Percentiles rank a stretch among this genome's conserved stretches.
phyloP scores from a whole-genome alignment of 2,888 invertebrate genomes.

The Frankliniella intonsa region DNA sequence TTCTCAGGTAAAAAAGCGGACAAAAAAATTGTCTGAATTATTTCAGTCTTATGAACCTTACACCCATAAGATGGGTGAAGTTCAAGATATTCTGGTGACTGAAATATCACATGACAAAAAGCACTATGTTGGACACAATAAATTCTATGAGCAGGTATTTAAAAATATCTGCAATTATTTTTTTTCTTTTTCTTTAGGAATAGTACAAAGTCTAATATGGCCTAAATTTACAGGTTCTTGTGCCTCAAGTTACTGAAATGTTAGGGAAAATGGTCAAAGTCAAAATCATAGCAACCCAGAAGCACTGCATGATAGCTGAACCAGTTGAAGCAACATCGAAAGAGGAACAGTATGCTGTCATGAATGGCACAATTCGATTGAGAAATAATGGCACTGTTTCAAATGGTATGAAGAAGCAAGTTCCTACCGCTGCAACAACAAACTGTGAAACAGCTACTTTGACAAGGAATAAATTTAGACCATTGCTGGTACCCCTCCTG shows the following conservation, averaged over 20 bases:
- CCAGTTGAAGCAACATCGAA: slow-evolving; percentile 47
- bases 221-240: slow-evolving; percentile 55
- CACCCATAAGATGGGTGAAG: slow-evolving; percentile 59
- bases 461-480: neutral
- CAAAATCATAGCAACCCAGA: slow-evolving; percentile 61
- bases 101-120: slow-evolving; percentile 88
- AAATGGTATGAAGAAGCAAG: neutral
- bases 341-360: neutral
- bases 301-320: slow-evolving; percentile 73
- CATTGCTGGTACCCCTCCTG: neutral
- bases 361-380: neutral
- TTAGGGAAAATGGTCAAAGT: slow-evolving; percentile 82
- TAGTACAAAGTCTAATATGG: neutral
- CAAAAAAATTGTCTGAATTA: slow-evolving; percentile 79
- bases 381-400: neutral
- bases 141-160: slow-evolving; percentile 80
- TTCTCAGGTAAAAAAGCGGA: slow-evolving; percentile 73
- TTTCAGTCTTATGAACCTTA: slow-evolving; percentile 89
- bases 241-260: slow-evolving; percentile 69
- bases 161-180: neutral
- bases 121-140: slow-evolving; percentile 91
- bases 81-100: slow-evolving; percentile 79
- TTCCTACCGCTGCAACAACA: neutral
- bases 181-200: neutral
- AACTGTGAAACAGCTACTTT: neutral